Base-by-base conservation (phyloP, 2,888 invertebrate genomes). In the Anoncus sp. region DNA sequence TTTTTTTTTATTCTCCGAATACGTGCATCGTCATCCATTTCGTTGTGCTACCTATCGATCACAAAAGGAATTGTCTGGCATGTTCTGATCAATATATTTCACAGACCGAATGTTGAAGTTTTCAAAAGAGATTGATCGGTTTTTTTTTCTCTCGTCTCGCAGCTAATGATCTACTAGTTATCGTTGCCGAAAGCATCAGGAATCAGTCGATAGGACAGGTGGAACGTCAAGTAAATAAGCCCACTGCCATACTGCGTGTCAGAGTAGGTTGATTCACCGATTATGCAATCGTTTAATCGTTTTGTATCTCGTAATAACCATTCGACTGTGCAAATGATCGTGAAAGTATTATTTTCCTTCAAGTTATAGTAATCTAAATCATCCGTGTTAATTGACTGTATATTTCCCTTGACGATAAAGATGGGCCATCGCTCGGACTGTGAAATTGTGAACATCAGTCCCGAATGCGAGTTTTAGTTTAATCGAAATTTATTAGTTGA, bases 31-130 rank as follows among this genome's bases (percentile, higher is more conserved):
- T 63, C 63, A 18, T 18, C 55, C 55, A 57, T 24, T 31, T 60
- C 60, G 53, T 27, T 55, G 51, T 71, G 51, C 35, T 45, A 27
- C 10, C 55, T 57, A 66, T 72, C 47, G 63, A 62, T 67, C 53
- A 75, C 51, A 75, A 62, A 60, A 75, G 45, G 47, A 55, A 66
- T 31, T 31, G 72, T 66, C 47, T 73, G 49, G 47, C 18, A 40
- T 49, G 20, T 59, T 65, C 27, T 24, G 27, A 57, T 40, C 40
- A 38, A 38, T 43, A 71, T 47, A 47, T 65, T 35, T 18, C 6
- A 40, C 20, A 59, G 35, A 40, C 16, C 12, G 22, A 16, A 49
- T 24, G 12, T 57, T 24, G 14, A 14, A 14, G 31, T 60, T 43
- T 31, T 12, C 45, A 12, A 35, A 67, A 31, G 53, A 47, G 62